Evolutionary conservation across 2,888 invertebrate species (phyloP).

Genomic region (Fissipunctia ypsillon): DNA sequence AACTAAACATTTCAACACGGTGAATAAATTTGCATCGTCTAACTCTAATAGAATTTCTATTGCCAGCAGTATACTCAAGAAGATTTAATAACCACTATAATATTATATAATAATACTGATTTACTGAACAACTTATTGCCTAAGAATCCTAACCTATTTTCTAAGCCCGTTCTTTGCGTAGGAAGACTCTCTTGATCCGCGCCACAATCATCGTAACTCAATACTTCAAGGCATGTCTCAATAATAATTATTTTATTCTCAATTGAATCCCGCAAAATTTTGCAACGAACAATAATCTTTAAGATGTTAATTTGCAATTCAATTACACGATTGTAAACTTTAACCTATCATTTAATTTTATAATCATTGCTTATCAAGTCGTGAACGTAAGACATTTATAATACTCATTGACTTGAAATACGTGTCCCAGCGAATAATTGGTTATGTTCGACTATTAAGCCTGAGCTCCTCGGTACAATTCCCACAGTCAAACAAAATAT

Average conservation of each 20-base stretch:
- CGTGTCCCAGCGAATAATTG: conserved; percentile 30
- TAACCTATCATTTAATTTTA: conserved; percentile 59
- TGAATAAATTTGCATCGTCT: conserved; percentile 6
- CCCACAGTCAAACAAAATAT: neutral
- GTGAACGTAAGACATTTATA: conserved; percentile 36
- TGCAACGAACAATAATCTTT: conserved; percentile 51
- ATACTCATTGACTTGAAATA: conserved; percentile 39
- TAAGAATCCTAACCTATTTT: conserved; percentile 17
- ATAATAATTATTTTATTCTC: conserved; percentile 42
- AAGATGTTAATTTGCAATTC: conserved; percentile 60
- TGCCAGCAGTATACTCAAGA: conserved; percentile 3
- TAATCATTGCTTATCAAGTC: conserved; percentile 61
- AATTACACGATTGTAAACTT: conserved; percentile 64
- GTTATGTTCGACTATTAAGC: conserved; percentile 19
- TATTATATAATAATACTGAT: conserved; percentile 36
- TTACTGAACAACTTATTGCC: conserved; percentile 35
- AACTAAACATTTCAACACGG: conserved; percentile 24
- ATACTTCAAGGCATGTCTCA: conserved; percentile 3
- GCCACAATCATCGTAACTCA: conserved; percentile 25
- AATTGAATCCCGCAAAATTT: conserved; percentile 27
- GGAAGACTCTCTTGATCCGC: conserved; percentile 20
- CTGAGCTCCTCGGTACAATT: conserved; percentile 6
- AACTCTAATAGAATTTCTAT: conserved; percentile 19
- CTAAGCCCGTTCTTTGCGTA: conserved; percentile 25
- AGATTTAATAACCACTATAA: conserved; percentile 37